Conservation (phyloP, 1,140 invertebrate species). For the Anastatus disparis region DNA sequence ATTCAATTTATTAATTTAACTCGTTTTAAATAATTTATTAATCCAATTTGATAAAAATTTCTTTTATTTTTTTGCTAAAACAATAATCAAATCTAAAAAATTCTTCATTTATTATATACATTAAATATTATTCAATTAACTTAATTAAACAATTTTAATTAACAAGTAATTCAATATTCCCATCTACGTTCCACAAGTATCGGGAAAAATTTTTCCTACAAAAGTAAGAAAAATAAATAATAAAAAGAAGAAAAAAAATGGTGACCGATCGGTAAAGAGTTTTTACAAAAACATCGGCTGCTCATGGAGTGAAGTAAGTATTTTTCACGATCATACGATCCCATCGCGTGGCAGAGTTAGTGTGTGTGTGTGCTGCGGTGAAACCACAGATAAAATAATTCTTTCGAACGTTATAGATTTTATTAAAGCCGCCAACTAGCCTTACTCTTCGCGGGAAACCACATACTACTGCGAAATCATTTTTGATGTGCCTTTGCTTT, state of each 20-base stretch:
- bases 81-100: too few relatives aligned
- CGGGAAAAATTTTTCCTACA: background rate
- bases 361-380: constrained; percentile 17
- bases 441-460: constrained; percentile 24
- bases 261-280: too few relatives aligned
- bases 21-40: too few relatives aligned
- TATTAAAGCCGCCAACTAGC: background rate
- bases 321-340: constrained; percentile 29
- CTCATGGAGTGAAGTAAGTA: too few relatives aligned
- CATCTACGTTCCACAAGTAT: background rate
- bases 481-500: too few relatives aligned
- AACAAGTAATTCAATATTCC: background rate
- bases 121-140: background rate
- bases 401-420: background rate
- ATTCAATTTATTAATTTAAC: too few relatives aligned
- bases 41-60: too few relatives aligned
- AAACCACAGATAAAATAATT: constrained; percentile 32
- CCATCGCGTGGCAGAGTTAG: constrained; percentile 22
- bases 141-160: background rate
- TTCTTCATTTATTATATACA: too few relatives aligned
- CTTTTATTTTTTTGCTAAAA: too few relatives aligned
- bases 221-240: background rate
- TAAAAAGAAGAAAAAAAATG: background rate
- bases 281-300: too few relatives aligned
- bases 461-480: constrained; percentile 28